These are phyloP conservation scores for Mantis religiosa DNA, from an alignment of 2,888 invertebrate species.

Conservation along the genomic window DNA sequence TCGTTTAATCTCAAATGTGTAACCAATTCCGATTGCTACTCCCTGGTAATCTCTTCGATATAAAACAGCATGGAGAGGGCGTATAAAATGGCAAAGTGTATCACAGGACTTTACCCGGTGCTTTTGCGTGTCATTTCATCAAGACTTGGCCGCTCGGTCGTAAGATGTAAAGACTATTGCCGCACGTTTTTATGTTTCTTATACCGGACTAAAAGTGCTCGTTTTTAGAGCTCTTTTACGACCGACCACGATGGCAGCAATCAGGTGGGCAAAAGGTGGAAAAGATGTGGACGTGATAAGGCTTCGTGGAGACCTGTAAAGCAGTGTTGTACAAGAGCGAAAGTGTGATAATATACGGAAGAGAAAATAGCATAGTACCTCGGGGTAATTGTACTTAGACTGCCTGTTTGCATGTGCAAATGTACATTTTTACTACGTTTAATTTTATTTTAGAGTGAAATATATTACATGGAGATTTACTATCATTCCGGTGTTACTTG, in stretches of 20 bases:
- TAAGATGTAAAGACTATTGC: background rate
- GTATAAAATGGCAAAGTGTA: too few relatives aligned
- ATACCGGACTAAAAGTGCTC: background rate
- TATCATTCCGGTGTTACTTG: too few relatives aligned
- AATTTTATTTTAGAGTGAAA: too few relatives aligned
- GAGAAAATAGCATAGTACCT: background rate
- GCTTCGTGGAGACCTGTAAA: background rate
- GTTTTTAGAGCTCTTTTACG: background rate
- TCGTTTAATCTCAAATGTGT: too few relatives aligned
- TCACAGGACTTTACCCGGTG: background rate
- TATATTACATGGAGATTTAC: too few relatives aligned
- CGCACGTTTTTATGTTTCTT: background rate
- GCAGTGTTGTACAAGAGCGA: background rate
- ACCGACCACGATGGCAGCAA: background rate
- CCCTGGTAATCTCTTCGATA: too few relatives aligned
- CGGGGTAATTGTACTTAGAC: too few relatives aligned
- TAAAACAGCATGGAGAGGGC: too few relatives aligned
- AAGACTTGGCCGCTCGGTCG: background rate
- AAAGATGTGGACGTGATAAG: background rate
- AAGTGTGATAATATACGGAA: background rate
- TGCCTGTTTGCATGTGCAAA: too few relatives aligned
- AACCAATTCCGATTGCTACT: too few relatives aligned
- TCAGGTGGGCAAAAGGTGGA: background rate
- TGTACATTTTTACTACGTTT: too few relatives aligned
- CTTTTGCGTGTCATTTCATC: background rate